Percentiles rank a stretch among this genome's conserved stretches.
phyloP scores from a whole-genome alignment of 2,113 vertebrate genomes.

The Catagonus wagneri region DNA sequence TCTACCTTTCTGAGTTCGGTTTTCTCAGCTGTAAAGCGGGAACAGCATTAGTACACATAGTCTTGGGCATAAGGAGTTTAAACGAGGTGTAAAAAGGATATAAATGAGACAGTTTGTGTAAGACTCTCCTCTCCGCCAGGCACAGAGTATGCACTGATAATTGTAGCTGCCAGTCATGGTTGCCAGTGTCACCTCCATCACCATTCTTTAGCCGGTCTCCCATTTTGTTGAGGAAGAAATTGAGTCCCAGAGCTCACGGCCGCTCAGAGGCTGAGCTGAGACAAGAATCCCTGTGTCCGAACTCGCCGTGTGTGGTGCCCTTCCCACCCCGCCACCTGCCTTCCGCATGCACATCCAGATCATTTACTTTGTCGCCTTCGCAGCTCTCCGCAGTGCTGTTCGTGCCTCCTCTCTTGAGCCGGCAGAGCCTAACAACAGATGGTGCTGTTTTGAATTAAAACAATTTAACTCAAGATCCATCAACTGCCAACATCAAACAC shows the following conservation, averaged over 20 bases:
- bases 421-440: conserved; percentile 82
- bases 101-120: not conserved
- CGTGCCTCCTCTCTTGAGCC: conserved; percentile 46
- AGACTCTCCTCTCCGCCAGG: not conserved
- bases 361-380: conserved; percentile 57
- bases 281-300: not conserved
- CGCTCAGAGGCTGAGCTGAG: not conserved
- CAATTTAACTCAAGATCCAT: conserved; percentile 84
- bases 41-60: no score
- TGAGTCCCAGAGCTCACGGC: not conserved
- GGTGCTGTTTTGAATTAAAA: conserved; percentile 85
- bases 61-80: not conserved
- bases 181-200: rapidly evolving
- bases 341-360: not conserved
- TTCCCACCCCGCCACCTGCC: conserved; percentile 7
- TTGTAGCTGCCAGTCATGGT: not conserved
- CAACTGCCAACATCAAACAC: conserved; percentile 84
- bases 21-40: not conserved
- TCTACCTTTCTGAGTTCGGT: not conserved
- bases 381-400: conserved; percentile 11
- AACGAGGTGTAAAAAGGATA: not conserved
- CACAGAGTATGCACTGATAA: rapidly evolving
- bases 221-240: not conserved
- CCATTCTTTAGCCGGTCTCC: not conserved
- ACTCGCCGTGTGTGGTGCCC: not conserved